Conservation (phyloP, 2,797 vertebrate genomes). For the Melanotaenia parkinsoni region DNA sequence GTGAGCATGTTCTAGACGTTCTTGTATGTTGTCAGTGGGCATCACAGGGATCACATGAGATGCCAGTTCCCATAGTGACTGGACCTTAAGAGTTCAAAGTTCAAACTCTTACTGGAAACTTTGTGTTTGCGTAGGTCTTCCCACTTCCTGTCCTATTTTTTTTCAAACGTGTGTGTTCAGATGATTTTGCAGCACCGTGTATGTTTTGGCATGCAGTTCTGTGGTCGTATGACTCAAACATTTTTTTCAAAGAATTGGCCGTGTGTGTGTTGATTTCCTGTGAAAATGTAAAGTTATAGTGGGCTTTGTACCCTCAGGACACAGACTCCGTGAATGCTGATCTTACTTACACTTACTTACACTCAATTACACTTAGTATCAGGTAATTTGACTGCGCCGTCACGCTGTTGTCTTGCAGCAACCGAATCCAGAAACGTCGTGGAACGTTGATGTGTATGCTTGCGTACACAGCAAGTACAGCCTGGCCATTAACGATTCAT, state of each 20-base stretch:
- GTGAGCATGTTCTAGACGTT: not conserved
- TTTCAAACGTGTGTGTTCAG: not conserved
- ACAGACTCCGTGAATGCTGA: conserved; percentile 2
- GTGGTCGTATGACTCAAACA: not conserved
- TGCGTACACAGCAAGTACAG: too few species aligned
- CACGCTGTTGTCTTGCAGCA: too few species aligned
- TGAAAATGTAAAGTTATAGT: conserved; percentile 16
- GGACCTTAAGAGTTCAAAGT: conserved; percentile 53
- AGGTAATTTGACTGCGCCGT: too few species aligned
- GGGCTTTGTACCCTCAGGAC: not conserved
- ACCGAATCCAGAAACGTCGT: too few species aligned
- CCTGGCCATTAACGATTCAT: too few species aligned
- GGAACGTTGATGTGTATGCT: too few species aligned
- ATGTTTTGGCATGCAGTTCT: not conserved
- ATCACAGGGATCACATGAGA: conserved; percentile 30
- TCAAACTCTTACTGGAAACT: conserved; percentile 26
- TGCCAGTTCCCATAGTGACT: conserved; percentile 39
- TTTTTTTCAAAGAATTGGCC: not conserved
- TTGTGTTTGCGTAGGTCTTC: not conserved
- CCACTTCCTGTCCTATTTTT: not conserved
- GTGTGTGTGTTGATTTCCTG: not conserved
- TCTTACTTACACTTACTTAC: conserved; percentile 12
- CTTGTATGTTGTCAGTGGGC: not conserved
- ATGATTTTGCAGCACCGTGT: not conserved
- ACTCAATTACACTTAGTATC: too few species aligned